These are phyloP conservation scores for Bursaphelenchus okinawaensis DNA, from an alignment of 2,888 invertebrate species.

Conservation along the genomic window DNA sequence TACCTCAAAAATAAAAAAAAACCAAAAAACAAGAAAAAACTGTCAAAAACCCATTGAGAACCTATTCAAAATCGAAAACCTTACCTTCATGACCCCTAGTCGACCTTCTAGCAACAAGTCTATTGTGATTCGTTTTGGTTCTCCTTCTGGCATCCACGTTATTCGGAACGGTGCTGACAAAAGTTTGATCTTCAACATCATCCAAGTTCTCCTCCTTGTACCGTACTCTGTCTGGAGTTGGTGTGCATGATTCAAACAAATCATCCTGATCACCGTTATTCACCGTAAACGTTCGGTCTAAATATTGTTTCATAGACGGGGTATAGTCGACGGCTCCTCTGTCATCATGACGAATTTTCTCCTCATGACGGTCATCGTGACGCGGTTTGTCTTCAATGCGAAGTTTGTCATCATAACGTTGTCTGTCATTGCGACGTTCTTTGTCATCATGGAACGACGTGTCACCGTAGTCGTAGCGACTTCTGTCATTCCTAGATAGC, in stretches of 20 bases:
- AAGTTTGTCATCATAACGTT: too few relatives aligned
- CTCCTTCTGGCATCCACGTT: not conserved
- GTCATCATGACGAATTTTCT: not conserved
- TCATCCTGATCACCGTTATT: not conserved
- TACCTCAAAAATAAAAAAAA: too few relatives aligned
- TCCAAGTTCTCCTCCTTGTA: not conserved
- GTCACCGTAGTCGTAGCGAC: too few relatives aligned
- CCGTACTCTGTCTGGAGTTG: not conserved
- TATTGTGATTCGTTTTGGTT: too few relatives aligned
- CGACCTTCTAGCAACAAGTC: not conserved
- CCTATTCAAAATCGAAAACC: too few relatives aligned
- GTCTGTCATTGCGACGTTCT: not conserved
- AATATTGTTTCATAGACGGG: not conserved
- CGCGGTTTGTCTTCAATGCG: too few relatives aligned
- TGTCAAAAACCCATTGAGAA: too few relatives aligned
- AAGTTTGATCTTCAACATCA: not conserved
- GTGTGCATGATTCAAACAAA: not conserved
- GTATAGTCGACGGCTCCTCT: not conserved
- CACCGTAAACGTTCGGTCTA: not conserved
- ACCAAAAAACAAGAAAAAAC: too few relatives aligned
- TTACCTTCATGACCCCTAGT: not conserved
- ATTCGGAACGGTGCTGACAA: not conserved
- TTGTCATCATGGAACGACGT: too few relatives aligned
- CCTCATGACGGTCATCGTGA: not conserved
- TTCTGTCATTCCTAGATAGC: not conserved